phyloP scores from a whole-genome alignment of 2,113 vertebrate species.

The Gila orcuttii region DNA sequence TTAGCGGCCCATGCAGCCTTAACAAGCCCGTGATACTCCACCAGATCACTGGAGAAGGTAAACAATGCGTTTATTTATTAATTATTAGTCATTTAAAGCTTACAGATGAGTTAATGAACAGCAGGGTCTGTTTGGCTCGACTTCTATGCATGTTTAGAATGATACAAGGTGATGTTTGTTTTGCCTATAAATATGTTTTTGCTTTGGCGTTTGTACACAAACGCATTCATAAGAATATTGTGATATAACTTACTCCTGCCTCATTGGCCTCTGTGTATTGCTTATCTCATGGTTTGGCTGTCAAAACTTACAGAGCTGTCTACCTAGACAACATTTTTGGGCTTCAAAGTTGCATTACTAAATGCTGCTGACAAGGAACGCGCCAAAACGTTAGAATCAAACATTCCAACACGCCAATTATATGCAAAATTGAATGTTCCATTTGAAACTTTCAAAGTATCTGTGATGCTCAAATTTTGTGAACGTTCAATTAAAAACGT shows the following conservation, averaged over 20 bases:
- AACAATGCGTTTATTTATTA: slow-evolving; percentile 8
- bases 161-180: not conserved
- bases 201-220: not conserved
- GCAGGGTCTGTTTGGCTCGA: not conserved
- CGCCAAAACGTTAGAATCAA: not conserved
- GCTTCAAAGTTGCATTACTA: not conserved
- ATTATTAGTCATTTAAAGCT: not conserved
- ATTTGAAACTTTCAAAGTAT: no score
- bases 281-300: not conserved
- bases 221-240: not conserved
- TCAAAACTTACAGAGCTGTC: not conserved
- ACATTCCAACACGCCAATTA: not conserved
- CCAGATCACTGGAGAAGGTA: slow-evolving; percentile 26
- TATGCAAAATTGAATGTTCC: no score
- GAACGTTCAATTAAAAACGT: not conserved
- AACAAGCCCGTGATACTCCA: slow-evolving; percentile 26
- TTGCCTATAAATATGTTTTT: not conserved
- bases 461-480: not conserved
- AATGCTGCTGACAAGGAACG: not conserved
- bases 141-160: not conserved
- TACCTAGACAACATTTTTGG: not conserved
- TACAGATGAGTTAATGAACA: not conserved
- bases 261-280: not conserved
- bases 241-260: not conserved
- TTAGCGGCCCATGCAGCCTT: slow-evolving; percentile 46